A percentile compares a stretch with the other conserved stretches of the same genome.
phyloP scores from a whole-genome alignment of 2,113 vertebrate genomes.

The Etheostoma cragini region DNA sequence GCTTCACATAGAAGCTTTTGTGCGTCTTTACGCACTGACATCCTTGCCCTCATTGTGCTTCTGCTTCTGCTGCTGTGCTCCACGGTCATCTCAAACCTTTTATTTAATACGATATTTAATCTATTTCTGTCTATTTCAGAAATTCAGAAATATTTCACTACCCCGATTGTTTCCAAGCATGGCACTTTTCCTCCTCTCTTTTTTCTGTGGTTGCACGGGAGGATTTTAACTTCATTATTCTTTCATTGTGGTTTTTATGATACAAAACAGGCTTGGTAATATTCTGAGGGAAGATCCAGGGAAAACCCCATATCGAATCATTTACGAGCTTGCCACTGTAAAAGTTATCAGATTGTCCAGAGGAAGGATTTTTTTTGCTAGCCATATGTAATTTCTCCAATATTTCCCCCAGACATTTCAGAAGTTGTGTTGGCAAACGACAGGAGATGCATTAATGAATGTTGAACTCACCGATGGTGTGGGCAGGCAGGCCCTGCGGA shows the following conservation, averaged over 20 bases:
- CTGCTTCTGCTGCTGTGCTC: background rate
- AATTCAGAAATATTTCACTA: too few species aligned
- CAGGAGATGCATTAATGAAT: background rate
- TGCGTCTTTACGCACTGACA: constrained; percentile 21
- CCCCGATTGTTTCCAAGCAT: too few species aligned
- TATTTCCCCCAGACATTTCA: accelerated
- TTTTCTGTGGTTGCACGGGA: background rate
- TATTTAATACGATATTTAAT: background rate
- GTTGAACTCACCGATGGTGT: constrained; percentile 88
- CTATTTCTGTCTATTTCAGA: too few species aligned
- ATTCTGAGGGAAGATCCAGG: background rate
- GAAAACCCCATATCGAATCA: background rate
- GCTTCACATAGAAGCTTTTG: background rate
- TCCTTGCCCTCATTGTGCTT: background rate
- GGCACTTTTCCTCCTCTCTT: too few species aligned
- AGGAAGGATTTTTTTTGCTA: background rate
- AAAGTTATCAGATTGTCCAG: background rate
- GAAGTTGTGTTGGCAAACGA: background rate
- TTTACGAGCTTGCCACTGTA: background rate
- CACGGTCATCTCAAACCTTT: too few species aligned
- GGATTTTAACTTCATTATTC: background rate
- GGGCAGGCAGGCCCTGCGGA: constrained; percentile 91
- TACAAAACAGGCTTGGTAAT: background rate
- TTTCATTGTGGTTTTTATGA: too few species aligned
- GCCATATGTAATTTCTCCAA: background rate